phyloP scores from a whole-genome alignment of 2,113 vertebrate genomes.

The Ovis canadensis region DNA sequence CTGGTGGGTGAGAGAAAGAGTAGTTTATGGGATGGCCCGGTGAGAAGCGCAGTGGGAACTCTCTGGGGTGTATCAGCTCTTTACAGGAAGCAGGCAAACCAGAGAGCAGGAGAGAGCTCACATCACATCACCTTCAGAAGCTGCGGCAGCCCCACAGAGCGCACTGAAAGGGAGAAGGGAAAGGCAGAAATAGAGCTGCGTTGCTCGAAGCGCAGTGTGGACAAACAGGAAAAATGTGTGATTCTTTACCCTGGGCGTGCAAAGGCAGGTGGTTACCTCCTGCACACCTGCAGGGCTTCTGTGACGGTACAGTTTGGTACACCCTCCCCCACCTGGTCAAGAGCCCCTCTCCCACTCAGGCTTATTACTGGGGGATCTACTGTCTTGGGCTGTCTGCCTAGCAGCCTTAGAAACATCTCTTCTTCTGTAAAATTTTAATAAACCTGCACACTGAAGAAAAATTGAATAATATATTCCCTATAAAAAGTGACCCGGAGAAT shows the following conservation, averaged over 20 bases:
- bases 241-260: not conserved
- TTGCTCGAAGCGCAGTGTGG: not conserved
- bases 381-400: not conserved
- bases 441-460: not conserved
- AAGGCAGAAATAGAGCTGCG: not conserved
- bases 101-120: not conserved
- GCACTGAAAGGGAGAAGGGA: not conserved
- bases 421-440: not conserved
- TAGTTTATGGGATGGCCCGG: too few relatives aligned
- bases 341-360: not conserved
- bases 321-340: fast-evolving
- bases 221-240: not conserved
- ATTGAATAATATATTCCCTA: not conserved
- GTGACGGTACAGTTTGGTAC: not conserved
- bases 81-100: not conserved
- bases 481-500: not conserved
- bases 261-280: not conserved
- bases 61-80: not conserved
- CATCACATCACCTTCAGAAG: not conserved
- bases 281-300: not conserved
- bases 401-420: not conserved
- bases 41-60: not conserved
- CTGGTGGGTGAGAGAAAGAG: not conserved
- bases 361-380: not conserved
- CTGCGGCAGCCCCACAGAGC: not conserved